These are phyloP conservation scores for Patella depressa DNA, from an alignment of 2,888 invertebrate genomes.

Conservation along the genomic window DNA sequence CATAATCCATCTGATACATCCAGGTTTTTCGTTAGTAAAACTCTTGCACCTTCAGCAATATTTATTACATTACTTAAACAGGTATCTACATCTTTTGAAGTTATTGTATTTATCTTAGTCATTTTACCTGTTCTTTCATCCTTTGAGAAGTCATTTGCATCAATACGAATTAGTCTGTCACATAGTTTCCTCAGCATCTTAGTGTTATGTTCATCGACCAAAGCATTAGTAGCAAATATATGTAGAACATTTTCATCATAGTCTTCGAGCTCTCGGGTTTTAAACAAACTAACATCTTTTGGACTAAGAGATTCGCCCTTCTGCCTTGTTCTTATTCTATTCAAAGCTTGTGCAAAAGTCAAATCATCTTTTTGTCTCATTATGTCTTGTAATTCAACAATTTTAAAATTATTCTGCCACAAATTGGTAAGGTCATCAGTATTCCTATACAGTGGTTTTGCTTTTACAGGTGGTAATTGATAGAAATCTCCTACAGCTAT, in stretches of 20 bases:
- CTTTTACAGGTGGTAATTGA: slow-evolving; percentile 23
- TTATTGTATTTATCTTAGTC: background rate
- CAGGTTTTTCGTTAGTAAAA: background rate
- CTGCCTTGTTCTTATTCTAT: slow-evolving; percentile 23
- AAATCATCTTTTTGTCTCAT: slow-evolving; percentile 31
- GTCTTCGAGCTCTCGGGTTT: slow-evolving; percentile 19
- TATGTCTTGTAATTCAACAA: slow-evolving; percentile 27
- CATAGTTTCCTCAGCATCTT: slow-evolving; percentile 16
- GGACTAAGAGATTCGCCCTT: slow-evolving; percentile 11
- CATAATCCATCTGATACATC: background rate
- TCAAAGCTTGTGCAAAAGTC: slow-evolving; percentile 26
- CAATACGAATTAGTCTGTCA: slow-evolving; percentile 14
- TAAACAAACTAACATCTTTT: slow-evolving; percentile 15
- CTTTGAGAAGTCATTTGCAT: slow-evolving; percentile 28
- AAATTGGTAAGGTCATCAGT: slow-evolving; percentile 14
- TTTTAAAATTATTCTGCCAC: slow-evolving; percentile 30
- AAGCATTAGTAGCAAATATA: slow-evolving; percentile 30
- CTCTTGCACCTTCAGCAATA: slow-evolving; percentile 12
- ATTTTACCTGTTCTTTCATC: slow-evolving; percentile 27
- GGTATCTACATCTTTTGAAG: background rate
- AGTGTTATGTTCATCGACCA: slow-evolving; percentile 24
- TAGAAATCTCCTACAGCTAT: no score
- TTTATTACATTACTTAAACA: slow-evolving; percentile 10
- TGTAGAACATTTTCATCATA: slow-evolving; percentile 23
- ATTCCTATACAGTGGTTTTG: background rate